Conservation (phyloP, 2,113 vertebrate genomes). For the Fulica atra region DNA sequence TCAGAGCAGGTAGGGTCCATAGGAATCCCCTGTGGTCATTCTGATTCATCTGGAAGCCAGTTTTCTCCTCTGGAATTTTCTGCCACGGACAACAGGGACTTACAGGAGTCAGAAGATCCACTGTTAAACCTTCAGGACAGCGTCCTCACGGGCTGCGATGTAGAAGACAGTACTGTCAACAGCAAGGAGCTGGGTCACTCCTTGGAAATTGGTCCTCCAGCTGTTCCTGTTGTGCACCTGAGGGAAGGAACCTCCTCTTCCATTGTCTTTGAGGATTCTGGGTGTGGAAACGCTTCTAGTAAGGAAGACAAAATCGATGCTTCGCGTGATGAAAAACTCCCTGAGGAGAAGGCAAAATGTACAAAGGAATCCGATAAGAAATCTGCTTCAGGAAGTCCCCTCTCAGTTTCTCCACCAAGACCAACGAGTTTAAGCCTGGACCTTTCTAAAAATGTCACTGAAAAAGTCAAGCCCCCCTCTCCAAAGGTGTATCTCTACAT, state of each 20-base stretch:
- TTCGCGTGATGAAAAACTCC: constrained; percentile 14
- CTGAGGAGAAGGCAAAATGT: constrained; percentile 40
- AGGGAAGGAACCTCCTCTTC: constrained; percentile 93
- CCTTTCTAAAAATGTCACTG: constrained; percentile 69
- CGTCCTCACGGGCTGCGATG: constrained; percentile 80
- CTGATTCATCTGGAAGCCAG: constrained; percentile 73
- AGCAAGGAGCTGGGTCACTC: constrained; percentile 75
- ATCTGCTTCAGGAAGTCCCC: constrained; percentile 59
- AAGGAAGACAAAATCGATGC: constrained; percentile 62
- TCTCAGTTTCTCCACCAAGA: constrained; percentile 82
- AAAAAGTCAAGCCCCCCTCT: constrained; percentile 80
- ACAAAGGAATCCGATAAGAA: constrained; percentile 36
- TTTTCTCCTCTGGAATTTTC: constrained; percentile 72
- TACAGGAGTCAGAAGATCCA: constrained; percentile 41
- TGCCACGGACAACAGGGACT: background rate
- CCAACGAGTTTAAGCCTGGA: constrained; percentile 88
- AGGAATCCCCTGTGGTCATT: constrained; percentile 72
- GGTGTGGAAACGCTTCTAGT: constrained; percentile 82
- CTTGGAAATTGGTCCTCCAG: constrained; percentile 80
- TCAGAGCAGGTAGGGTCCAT: constrained; percentile 13
- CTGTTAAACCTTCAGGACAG: constrained; percentile 77
- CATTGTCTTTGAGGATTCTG: constrained; percentile 97
- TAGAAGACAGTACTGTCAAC: constrained; percentile 76
- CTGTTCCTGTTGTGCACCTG: constrained; percentile 61
- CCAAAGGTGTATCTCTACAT: constrained; percentile 98